phyloP scores from a whole-genome alignment of 2,797 vertebrate species.

The Onychomys leucogaster region DNA sequence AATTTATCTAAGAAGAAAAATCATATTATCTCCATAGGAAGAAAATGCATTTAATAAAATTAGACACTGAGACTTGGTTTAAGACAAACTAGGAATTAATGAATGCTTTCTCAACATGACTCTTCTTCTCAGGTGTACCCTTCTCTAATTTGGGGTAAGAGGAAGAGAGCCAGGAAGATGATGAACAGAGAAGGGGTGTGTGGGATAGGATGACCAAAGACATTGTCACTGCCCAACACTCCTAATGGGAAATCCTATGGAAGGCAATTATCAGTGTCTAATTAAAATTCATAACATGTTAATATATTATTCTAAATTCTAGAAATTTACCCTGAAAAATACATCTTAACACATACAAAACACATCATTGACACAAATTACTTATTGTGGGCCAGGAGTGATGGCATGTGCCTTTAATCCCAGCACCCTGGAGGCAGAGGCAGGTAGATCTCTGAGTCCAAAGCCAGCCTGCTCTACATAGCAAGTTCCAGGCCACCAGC shows the following conservation, averaged over 20 bases:
- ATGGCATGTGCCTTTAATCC: not conserved
- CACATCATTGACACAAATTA: not conserved
- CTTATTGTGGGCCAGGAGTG: not conserved
- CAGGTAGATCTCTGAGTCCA: not conserved
- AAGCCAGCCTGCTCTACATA: too few relatives aligned
- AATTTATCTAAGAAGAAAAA: not conserved
- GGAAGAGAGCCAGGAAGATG: accelerated
- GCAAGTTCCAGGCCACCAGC: not conserved
- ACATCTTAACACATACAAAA: not conserved
- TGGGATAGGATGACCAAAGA: not conserved
- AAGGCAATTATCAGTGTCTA: not conserved
- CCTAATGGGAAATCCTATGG: not conserved
- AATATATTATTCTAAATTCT: not conserved
- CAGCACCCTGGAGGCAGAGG: not conserved
- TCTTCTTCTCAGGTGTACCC: not conserved
- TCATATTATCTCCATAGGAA: not conserved
- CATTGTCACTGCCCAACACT: not conserved
- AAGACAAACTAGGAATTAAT: not conserved
- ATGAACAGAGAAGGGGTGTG: not conserved
- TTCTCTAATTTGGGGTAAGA: not conserved
- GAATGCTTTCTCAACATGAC: not conserved
- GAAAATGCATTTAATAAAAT: constrained; percentile 8
- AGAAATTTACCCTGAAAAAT: not conserved
- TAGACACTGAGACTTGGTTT: not conserved
- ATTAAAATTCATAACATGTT: not conserved